Conservation (phyloP, 1,140 invertebrate species). For the Limonius californicus region DNA sequence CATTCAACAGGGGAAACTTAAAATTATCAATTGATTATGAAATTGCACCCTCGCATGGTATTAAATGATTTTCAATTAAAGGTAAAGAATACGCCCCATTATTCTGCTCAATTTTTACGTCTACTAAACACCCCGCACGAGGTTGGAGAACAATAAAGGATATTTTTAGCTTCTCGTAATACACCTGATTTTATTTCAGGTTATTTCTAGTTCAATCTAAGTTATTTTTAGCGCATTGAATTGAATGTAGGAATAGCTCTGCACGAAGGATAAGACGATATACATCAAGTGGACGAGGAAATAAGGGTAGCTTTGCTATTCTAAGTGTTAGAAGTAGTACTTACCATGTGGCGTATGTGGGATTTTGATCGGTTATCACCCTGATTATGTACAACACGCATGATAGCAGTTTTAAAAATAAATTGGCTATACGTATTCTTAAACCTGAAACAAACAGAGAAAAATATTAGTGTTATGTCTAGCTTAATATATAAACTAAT, state of each 20-base stretch:
- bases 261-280: no score
- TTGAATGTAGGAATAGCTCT: neutral
- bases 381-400: slow-evolving; percentile 94
- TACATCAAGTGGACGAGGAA: neutral
- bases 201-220: no score
- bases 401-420: slow-evolving; percentile 93
- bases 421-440: slow-evolving; percentile 93
- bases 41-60: neutral
- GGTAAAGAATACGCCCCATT: no score
- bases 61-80: neutral
- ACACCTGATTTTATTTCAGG: no score
- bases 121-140: no score
- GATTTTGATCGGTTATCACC: slow-evolving; percentile 84
- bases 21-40: neutral
- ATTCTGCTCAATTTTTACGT: no score
- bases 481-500: no score
- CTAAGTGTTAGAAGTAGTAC: no score
- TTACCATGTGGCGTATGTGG: slow-evolving; percentile 82
- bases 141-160: no score
- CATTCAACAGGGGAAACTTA: neutral
- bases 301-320: no score
- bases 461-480: no score
- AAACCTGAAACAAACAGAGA: slow-evolving; percentile 75
- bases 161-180: no score
- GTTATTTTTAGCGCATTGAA: neutral